Evolutionary conservation across 1,140 invertebrate species (phyloP).

Genomic region (fruit fly (Drosophila melanogaster)): DNA sequence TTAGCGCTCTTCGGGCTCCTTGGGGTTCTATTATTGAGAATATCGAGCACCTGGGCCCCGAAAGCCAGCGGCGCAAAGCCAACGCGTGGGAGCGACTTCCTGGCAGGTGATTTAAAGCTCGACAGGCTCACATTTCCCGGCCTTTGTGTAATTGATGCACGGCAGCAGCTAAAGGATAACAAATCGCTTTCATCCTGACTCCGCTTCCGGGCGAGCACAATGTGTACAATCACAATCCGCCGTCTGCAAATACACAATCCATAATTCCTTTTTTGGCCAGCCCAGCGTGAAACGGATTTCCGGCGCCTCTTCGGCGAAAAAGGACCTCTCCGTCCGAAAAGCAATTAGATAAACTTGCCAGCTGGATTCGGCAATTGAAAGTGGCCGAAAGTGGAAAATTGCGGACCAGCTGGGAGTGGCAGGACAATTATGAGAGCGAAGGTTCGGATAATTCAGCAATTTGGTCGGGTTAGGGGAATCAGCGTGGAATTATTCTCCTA

Average conservation of each 20-base stretch:
- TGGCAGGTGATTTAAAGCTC: slow-evolving; percentile 62
- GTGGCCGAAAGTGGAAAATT: slow-evolving; percentile 22
- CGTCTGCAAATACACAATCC: slow-evolving; percentile 40
- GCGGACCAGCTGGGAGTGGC: slow-evolving; percentile 51
- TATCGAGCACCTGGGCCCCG: slow-evolving; percentile 55
- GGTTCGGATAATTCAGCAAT: slow-evolving; percentile 36
- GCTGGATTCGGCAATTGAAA: slow-evolving; percentile 64
- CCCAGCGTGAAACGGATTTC: slow-evolving; percentile 72
- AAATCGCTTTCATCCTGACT: slow-evolving; percentile 71
- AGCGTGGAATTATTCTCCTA: slow-evolving; percentile 28
- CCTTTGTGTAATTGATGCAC: slow-evolving; percentile 67
- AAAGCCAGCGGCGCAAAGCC: slow-evolving; percentile 4
- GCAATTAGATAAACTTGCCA: slow-evolving; percentile 76
- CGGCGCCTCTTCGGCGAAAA: slow-evolving; percentile 25
- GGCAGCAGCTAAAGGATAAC: slow-evolving; percentile 56
- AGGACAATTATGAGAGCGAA: slow-evolving; percentile 46
- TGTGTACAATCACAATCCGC: slow-evolving; percentile 30
- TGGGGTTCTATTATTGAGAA: slow-evolving; percentile 68
- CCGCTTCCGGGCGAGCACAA: slow-evolving; percentile 31
- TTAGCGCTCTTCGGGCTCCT: slow-evolving; percentile 77
- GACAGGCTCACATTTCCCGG: slow-evolving; percentile 50
- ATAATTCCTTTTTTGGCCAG: slow-evolving; percentile 60
- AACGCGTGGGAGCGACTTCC: slow-evolving; percentile 24
- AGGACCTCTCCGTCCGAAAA: slow-evolving; percentile 32
- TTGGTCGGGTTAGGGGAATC: slow-evolving; percentile 34